Percentiles rank a stretch among this genome's conserved stretches.
Conservation (phyloP, 2,113 vertebrate species). For the Chloropsis cyanopogon region DNA sequence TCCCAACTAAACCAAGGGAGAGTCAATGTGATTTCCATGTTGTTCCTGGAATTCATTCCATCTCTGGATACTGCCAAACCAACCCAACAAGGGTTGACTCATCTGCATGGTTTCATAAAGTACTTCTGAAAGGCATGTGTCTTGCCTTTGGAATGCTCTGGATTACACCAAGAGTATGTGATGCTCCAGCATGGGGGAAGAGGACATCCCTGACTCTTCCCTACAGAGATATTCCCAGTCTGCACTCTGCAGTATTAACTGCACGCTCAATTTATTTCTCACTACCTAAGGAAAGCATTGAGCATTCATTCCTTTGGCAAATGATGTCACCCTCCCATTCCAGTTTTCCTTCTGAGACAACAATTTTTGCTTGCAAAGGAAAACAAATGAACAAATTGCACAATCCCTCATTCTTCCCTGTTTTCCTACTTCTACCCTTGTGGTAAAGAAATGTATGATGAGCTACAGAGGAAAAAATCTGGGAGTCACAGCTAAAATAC, state of each 20-base stretch:
- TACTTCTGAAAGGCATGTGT: background rate
- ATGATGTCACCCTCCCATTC: background rate
- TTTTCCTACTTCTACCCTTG: constrained; percentile 18
- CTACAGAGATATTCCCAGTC: background rate
- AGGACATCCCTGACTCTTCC: background rate
- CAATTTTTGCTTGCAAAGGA: background rate
- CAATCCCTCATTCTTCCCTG: background rate
- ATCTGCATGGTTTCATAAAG: background rate
- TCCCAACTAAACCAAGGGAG: background rate
- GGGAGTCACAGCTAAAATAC: constrained; percentile 12
- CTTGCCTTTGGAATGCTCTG: constrained; percentile 43
- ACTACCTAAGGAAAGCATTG: background rate
- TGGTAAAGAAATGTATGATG: constrained; percentile 43
- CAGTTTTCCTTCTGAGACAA: background rate
- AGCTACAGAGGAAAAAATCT: constrained; percentile 53
- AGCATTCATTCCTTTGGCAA: background rate
- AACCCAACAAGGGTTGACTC: constrained; percentile 18
- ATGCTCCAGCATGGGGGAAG: background rate
- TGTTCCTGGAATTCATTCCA: constrained; percentile 40
- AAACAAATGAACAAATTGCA: constrained; percentile 35
- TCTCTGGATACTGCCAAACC: constrained; percentile 28
- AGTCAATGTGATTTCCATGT: constrained; percentile 29
- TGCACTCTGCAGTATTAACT: background rate
- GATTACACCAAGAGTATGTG: background rate
- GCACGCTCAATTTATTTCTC: background rate